A percentile compares a stretch with the other conserved stretches of the same genome.
Evolutionary conservation across 2,888 invertebrate species (phyloP).

Genomic region (Cylindroiulus punctatus): DNA sequence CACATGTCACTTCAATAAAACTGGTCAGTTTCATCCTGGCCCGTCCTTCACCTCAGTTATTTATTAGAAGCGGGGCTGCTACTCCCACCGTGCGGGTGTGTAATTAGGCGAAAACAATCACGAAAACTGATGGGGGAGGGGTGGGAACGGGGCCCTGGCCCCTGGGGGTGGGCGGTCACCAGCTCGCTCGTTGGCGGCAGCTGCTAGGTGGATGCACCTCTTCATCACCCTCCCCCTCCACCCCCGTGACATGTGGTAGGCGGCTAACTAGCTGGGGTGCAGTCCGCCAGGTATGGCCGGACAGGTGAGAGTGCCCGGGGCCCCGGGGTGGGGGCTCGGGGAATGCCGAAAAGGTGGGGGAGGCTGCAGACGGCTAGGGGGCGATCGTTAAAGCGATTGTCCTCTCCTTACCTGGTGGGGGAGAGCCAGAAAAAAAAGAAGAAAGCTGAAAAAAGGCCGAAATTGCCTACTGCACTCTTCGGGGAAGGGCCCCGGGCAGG

Average conservation of each 20-base stretch:
- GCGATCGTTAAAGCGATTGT: not conserved
- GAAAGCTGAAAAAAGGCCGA: not conserved
- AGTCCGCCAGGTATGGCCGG: not conserved
- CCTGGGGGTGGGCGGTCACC: not conserved
- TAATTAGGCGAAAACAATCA: constrained; percentile 42
- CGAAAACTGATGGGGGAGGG: not conserved
- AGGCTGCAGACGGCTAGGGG: not conserved
- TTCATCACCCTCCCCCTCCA: constrained; percentile 2
- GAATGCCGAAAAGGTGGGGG: not conserved
- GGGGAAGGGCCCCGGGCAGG: not conserved
- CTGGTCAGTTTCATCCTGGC: not conserved
- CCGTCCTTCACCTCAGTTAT: constrained; percentile 21
- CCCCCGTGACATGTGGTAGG: constrained; percentile 33
- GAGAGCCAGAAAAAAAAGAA: not conserved
- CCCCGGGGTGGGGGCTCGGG: not conserved
- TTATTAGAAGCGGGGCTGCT: not conserved
- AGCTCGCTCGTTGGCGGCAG: not conserved
- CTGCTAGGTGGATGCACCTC: constrained; percentile 37
- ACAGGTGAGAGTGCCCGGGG: constrained; percentile 22
- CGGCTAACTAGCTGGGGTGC: not conserved
- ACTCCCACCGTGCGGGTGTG: constrained; percentile 33
- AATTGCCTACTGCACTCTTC: constrained; percentile 38
- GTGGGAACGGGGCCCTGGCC: not conserved
- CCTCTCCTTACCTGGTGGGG: not conserved
- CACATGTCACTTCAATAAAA: too few species aligned